phyloP scores from a whole-genome alignment of 2,797 vertebrate species.

The Melanotaenia trifasciata region DNA sequence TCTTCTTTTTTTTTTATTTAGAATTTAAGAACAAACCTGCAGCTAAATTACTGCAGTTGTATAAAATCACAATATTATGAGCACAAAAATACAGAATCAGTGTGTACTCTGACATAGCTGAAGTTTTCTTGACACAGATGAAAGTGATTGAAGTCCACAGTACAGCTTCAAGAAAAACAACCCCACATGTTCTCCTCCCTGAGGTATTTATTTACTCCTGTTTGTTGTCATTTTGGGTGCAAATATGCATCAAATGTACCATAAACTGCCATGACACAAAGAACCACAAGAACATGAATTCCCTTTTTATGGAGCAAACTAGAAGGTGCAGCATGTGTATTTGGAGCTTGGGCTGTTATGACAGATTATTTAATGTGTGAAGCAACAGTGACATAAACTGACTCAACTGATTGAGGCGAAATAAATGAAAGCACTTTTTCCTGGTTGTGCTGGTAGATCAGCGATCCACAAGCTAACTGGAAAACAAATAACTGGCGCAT shows the following conservation, averaged over 20 bases:
- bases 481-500: slow-evolving; percentile 3
- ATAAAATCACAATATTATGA: slow-evolving; percentile 27
- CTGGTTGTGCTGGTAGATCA: background rate
- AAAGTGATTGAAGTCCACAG: slow-evolving; percentile 35
- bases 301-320: slow-evolving; percentile 57
- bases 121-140: slow-evolving; percentile 48
- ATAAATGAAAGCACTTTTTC: background rate
- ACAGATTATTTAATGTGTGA: background rate
- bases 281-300: slow-evolving; percentile 64
- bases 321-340: slow-evolving; percentile 20
- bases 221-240: slow-evolving; percentile 45
- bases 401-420: slow-evolving; percentile 8
- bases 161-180: slow-evolving; percentile 28
- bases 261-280: slow-evolving; percentile 41
- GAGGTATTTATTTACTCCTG: slow-evolving; percentile 43
- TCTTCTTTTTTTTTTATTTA: background rate
- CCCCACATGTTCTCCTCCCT: slow-evolving; percentile 46
- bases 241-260: slow-evolving; percentile 57
- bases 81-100: slow-evolving; percentile 25
- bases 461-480: background rate
- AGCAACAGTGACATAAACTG: background rate
- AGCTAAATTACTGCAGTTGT: slow-evolving; percentile 21
- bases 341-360: background rate
- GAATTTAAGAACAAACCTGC: slow-evolving; percentile 6
- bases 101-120: slow-evolving; percentile 23